A percentile compares a stretch with the other conserved stretches of the same genome.
These are phyloP conservation scores for Leptinotarsa juncta DNA, from an alignment of 2,888 invertebrate genomes.

Conservation along the genomic window DNA sequence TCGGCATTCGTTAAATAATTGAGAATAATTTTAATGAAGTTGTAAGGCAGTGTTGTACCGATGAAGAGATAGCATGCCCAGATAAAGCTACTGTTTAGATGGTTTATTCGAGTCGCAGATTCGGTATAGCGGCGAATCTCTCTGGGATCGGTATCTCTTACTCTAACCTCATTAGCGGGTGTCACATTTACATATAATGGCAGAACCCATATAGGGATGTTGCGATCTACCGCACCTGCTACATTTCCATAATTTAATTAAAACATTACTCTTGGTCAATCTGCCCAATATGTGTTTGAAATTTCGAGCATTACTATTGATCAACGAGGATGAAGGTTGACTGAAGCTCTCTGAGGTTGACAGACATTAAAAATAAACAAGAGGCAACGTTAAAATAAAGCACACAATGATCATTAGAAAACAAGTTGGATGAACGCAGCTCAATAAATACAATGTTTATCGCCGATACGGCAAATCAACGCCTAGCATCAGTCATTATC, in stretches of 20 bases:
- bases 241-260: conserved; percentile 52
- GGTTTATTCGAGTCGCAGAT: conserved; percentile 46
- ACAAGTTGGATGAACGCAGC: too few species aligned
- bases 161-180: conserved; percentile 59
- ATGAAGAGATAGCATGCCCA: conserved; percentile 42
- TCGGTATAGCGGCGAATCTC: conserved; percentile 51
- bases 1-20: conserved; percentile 39
- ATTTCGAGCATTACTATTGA: not conserved
- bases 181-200: conserved; percentile 60
- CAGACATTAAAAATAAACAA: too few species aligned
- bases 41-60: conserved; percentile 44
- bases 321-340: too few species aligned
- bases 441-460: too few species aligned
- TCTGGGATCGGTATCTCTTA: conserved; percentile 55
- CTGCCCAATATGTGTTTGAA: conserved; percentile 11
- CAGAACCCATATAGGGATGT: conserved; percentile 50
- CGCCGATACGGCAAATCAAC: too few species aligned
- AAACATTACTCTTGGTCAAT: conserved; percentile 49
- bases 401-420: too few species aligned
- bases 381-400: too few species aligned
- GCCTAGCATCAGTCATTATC: too few species aligned
- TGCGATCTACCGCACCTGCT: conserved; percentile 49
- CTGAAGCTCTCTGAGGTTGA: too few species aligned
- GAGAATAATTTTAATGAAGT: conserved; percentile 53
- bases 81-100: conserved; percentile 49